Conservation (phyloP, 1,140 invertebrate genomes). For the Geopemphigus sp. region DNA sequence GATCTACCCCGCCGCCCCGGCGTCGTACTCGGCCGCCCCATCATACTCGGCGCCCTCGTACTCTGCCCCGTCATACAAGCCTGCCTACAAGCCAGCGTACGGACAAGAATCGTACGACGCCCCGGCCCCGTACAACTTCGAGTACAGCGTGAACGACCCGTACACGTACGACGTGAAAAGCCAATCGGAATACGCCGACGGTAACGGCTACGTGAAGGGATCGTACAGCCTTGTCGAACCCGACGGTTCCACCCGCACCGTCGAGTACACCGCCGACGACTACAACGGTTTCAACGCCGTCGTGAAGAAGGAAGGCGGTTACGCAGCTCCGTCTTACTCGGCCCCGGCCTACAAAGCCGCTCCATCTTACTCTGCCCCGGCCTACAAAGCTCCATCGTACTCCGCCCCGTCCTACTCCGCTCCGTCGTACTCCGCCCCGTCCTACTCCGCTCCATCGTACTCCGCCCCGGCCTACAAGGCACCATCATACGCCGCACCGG, state of each 20-base stretch:
- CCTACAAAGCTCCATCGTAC: constrained; percentile 51
- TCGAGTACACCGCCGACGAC: constrained; percentile 58
- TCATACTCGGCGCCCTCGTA: constrained; percentile 48
- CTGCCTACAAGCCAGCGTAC: constrained; percentile 49
- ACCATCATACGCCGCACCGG: constrained; percentile 46
- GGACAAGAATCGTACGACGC: constrained; percentile 39
- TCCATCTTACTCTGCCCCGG: constrained; percentile 52
- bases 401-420: constrained; percentile 50
- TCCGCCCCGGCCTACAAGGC: constrained; percentile 53
- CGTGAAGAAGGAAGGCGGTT: constrained; percentile 53
- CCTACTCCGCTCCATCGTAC: constrained; percentile 51
- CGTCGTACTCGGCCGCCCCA: constrained; percentile 46
- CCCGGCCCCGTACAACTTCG: constrained; percentile 39
- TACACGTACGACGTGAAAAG: constrained; percentile 59
- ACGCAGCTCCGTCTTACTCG: constrained; percentile 50
- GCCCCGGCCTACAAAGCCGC: constrained; percentile 51
- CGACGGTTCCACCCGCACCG: constrained; percentile 57
- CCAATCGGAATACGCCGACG: constrained; percentile 58
- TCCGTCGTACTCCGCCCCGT: constrained; percentile 53
- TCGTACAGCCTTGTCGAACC: constrained; percentile 59
- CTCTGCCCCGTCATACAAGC: constrained; percentile 50
- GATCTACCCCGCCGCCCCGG: constrained; percentile 46
- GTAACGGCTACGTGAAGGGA: constrained; percentile 58
- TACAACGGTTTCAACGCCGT: constrained; percentile 58
- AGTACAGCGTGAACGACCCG: constrained; percentile 57